phyloP scores from a whole-genome alignment of 2,797 vertebrate species.

The Sebastes melanostomus region DNA sequence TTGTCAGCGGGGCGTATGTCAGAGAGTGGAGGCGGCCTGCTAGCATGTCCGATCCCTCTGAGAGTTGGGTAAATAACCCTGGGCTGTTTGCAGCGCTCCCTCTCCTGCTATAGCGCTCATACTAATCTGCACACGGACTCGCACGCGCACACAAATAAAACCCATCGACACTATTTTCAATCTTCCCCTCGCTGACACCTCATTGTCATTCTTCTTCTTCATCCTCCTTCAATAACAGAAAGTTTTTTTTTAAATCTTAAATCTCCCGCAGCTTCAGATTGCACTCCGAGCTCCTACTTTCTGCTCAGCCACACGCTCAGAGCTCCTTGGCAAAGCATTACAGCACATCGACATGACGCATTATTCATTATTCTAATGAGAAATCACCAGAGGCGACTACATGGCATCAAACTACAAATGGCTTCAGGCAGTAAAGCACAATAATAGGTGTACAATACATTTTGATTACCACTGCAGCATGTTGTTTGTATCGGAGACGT shows the following conservation, averaged over 20 bases:
- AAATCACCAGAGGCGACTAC: neutral
- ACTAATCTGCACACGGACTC: conserved; percentile 20
- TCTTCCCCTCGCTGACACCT: neutral
- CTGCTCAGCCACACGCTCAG: neutral
- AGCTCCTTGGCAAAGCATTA: neutral
- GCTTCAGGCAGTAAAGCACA: neutral
- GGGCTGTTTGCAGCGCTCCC: conserved; percentile 29
- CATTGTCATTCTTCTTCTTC: conserved; percentile 5
- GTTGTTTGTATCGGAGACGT: neutral
- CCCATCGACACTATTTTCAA: neutral
- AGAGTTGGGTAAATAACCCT: conserved; percentile 48
- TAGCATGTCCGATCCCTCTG: conserved; percentile 20
- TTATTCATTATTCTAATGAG: neutral
- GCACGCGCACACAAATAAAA: neutral
- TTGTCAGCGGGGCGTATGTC: conserved; percentile 15
- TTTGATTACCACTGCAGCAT: neutral
- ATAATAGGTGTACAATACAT: no score
- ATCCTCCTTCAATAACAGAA: neutral
- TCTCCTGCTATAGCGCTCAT: neutral
- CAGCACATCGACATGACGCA: neutral
- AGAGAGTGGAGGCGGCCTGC: neutral
- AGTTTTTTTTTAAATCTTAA: conserved; percentile 12
- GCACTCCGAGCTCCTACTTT: no score
- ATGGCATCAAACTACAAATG: neutral
- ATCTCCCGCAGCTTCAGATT: neutral